These are phyloP conservation scores for Leptobrachium leishanense DNA, from an alignment of 2,113 vertebrate species.

Conservation along the genomic window DNA sequence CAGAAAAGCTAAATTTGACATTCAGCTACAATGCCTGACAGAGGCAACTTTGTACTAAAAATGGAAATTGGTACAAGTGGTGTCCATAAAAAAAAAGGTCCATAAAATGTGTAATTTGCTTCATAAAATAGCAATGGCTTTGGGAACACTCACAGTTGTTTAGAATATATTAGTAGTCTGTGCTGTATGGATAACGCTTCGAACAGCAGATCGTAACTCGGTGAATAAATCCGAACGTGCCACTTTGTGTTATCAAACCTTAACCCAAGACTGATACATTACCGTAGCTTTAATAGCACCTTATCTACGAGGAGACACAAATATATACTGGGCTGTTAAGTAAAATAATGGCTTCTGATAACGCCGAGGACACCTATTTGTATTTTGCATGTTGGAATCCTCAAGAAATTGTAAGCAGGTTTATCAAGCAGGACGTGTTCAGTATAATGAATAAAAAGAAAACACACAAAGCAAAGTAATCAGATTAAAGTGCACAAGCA, in stretches of 20 bases:
- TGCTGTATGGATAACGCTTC: slow-evolving; percentile 15
- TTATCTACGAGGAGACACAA: slow-evolving; percentile 32
- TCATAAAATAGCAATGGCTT: slow-evolving; percentile 52
- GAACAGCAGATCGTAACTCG: slow-evolving; percentile 8
- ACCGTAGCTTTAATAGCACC: slow-evolving; percentile 36
- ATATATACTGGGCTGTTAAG: slow-evolving; percentile 34
- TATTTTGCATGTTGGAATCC: background rate
- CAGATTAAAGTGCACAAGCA: no score
- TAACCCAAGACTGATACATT: slow-evolving; percentile 35
- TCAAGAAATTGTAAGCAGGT: background rate
- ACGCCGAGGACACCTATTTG: slow-evolving; percentile 18
- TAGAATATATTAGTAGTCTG: slow-evolving; percentile 24
- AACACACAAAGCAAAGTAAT: background rate
- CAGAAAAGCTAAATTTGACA: slow-evolving; percentile 39
- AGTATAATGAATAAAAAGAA: background rate
- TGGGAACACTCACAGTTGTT: slow-evolving; percentile 36
- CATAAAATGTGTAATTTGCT: slow-evolving; percentile 50
- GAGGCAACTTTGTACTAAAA: slow-evolving; percentile 37
- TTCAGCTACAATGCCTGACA: slow-evolving; percentile 41
- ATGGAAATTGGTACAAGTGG: slow-evolving; percentile 50
- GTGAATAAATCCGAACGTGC: slow-evolving; percentile 20
- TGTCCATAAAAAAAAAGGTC: slow-evolving; percentile 54
- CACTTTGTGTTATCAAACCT: slow-evolving; percentile 28
- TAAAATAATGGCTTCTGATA: slow-evolving; percentile 36
- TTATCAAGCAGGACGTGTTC: background rate